These are phyloP conservation scores for Papilio elwesi DNA, from an alignment of 2,888 invertebrate species.

Conservation along the genomic window DNA sequence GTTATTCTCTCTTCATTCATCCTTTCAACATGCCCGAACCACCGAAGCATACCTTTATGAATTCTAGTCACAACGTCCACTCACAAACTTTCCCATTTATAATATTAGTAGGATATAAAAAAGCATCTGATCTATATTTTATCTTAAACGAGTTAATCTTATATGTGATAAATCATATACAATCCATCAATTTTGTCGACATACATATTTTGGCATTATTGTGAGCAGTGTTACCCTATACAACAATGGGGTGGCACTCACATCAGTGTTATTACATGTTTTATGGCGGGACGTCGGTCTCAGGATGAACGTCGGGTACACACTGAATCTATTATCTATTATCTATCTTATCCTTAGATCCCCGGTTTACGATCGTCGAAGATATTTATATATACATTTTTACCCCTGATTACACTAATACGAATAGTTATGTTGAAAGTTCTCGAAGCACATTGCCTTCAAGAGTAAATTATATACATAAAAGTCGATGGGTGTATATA, in stretches of 20 bases:
- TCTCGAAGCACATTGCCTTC: too few relatives aligned
- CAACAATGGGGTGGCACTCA: not conserved
- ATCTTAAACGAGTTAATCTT: not conserved
- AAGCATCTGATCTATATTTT: too few relatives aligned
- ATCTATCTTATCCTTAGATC: constrained; percentile 18
- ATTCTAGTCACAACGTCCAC: too few relatives aligned
- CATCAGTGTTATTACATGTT: not conserved
- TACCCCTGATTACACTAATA: not conserved
- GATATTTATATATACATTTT: constrained; percentile 9
- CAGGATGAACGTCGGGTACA: not conserved
- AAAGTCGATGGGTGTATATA: too few relatives aligned
- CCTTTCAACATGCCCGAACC: too few relatives aligned
- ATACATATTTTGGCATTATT: constrained; percentile 6
- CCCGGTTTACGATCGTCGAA: constrained; percentile 13
- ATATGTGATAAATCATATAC: not conserved
- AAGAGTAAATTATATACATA: too few relatives aligned
- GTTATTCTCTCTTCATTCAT: too few relatives aligned
- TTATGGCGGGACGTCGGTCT: constrained; percentile 11
- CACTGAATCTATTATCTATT: constrained; percentile 20
- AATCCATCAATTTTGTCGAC: not conserved
- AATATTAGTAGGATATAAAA: too few relatives aligned
- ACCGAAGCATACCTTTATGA: too few relatives aligned
- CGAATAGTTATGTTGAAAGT: not conserved
- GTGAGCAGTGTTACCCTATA: not conserved
- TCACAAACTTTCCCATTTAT: too few relatives aligned